Evolutionary conservation across 2,888 invertebrate species (phyloP).

Genomic region (Cetonia aurata): DNA sequence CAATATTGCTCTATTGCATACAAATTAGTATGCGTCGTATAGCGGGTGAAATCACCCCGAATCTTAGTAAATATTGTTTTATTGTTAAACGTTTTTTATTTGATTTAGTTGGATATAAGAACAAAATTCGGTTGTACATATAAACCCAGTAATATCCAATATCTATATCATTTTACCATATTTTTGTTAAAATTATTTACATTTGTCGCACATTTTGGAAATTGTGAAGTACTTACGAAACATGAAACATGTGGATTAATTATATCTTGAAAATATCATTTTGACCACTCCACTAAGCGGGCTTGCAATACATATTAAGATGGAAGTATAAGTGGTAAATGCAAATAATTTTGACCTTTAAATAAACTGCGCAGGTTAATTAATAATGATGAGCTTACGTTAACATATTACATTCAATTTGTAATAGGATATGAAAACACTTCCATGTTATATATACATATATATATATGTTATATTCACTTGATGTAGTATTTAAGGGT

Average conservation of each 20-base stretch:
- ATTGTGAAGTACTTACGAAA: conserved; percentile 18
- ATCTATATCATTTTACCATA: conserved; percentile 21
- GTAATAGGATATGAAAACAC: neutral
- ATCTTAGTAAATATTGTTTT: conserved; percentile 42
- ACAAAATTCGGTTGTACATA: conserved; percentile 34
- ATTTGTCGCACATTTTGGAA: conserved; percentile 25
- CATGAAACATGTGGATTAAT: conserved; percentile 29
- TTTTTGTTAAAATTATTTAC: conserved; percentile 37
- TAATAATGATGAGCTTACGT: conserved; percentile 5
- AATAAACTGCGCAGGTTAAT: conserved; percentile 13
- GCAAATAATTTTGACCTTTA: conserved; percentile 39
- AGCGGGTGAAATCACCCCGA: neutral
- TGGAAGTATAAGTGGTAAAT: conserved; percentile 29
- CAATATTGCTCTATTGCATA: conserved; percentile 29
- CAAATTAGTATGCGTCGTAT: conserved; percentile 1
- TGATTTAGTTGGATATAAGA: conserved; percentile 16
- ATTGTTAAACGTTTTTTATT: conserved; percentile 41
- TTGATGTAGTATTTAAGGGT: conserved; percentile 19
- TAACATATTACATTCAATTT: conserved; percentile 6
- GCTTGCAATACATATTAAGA: conserved; percentile 5
- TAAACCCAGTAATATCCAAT: neutral
- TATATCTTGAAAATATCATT: neutral
- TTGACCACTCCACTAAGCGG: no score
- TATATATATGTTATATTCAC: neutral
- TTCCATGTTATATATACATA: no score